Base-by-base conservation (phyloP, 2,113 vertebrate genomes). In the Ictidomys tridecemlineatus region DNA sequence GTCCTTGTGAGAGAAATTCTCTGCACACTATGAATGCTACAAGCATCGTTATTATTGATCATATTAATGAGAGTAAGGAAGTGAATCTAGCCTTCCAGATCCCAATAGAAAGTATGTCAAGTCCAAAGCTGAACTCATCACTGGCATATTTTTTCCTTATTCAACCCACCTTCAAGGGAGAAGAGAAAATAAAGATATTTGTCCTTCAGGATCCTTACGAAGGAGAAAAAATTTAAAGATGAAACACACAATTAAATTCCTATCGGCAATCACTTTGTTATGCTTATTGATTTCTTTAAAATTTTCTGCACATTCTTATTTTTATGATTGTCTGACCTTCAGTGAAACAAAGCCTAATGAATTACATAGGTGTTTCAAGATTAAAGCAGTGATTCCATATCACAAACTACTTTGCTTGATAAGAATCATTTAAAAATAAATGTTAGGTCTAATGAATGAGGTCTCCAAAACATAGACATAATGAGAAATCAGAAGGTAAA, bases 321-420 rank as follows among this genome's bases (percentile, higher is more conserved):
- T 94, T 83, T 79, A 34, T 74, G 58, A 94, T 51, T 42, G 6
- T 45, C 83, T 89, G 82, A 63, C 30, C 34, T 4, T 85, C 37
- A 73, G 3, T 91, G 77, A 95, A 93, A 95, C 28, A 86, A 78
- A 91, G 28, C 16, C 83, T 91, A 89, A 76, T 48, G 32, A 95
- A 69, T 53, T 74, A 53, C 13, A 72, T 2, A 11, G 4, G 14
- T 89, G 22, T 85, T 95, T 94, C n/a, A 63, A 72, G 51, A 93
- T 85, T 34, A 94, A 72, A 94, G 72, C 13, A 76, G 22, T 24
- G 22, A n/a, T 65, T 76, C 34, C 30, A 45, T 17, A 90, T 37
- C 30, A 85, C 61, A 70, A 85, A 78, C 37, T 51, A 61, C 18
- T 48, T 37, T 45, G 5, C 10, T 26, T 67, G 20, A n/a, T 4